Conservation (phyloP, 1,140 invertebrate genomes). For the Teleogryllus occipitalis region DNA sequence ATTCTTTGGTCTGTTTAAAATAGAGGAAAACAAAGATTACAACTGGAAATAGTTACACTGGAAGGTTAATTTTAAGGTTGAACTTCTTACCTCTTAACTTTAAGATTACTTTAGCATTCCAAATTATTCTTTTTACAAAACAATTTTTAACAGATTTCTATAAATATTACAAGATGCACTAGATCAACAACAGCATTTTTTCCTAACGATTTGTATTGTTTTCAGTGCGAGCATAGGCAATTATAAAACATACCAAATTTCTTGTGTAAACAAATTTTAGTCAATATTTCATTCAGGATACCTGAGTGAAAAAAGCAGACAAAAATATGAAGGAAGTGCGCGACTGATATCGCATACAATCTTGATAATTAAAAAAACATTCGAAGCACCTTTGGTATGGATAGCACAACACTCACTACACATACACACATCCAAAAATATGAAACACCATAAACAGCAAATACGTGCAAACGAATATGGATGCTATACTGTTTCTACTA, state of each 20-base stretch:
- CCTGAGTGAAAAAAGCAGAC: constrained; percentile 1
- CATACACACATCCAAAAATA: not conserved
- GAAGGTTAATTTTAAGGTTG: not conserved
- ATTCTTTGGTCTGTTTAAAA: not conserved
- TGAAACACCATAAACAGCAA: too few relatives aligned
- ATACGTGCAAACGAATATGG: too few relatives aligned
- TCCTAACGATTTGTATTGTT: not conserved
- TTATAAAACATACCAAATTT: not conserved
- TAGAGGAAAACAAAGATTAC: not conserved
- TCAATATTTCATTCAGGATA: not conserved
- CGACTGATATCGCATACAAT: not conserved
- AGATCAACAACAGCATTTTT: not conserved
- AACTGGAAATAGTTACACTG: constrained; percentile 4
- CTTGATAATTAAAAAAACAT: not conserved
- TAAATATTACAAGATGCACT: not conserved
- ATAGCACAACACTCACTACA: not conserved
- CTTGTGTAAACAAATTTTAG: not conserved
- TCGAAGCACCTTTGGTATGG: not conserved
- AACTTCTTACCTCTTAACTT: not conserved
- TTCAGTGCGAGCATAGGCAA: not conserved
- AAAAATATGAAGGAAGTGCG: not conserved
- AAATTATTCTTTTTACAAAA: not conserved
- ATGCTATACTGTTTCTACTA: not conserved
- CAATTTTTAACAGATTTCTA: not conserved
- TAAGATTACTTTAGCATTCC: not conserved